Percentiles rank a stretch among this genome's conserved stretches.
These are phyloP conservation scores for Ellobium chinense DNA, from an alignment of 2,888 invertebrate species.

Conservation along the genomic window DNA sequence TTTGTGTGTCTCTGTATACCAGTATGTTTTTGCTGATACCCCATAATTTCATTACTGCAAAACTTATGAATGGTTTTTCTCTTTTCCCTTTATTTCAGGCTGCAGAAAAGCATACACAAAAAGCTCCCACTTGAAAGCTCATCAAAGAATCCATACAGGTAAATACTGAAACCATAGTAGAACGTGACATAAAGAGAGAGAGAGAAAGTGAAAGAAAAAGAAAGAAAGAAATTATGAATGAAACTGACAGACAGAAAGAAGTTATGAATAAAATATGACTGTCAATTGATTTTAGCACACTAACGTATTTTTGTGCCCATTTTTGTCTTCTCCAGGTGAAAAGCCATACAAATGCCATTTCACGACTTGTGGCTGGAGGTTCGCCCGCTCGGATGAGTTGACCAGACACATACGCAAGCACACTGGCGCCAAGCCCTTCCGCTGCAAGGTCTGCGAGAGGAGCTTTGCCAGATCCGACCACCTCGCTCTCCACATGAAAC, in stretches of 20 bases:
- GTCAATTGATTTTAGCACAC: too few species aligned
- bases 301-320: background rate
- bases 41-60: too few species aligned
- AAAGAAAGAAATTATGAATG: too few species aligned
- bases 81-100: slow-evolving; percentile 85
- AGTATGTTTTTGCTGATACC: too few species aligned
- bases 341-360: slow-evolving; percentile 83
- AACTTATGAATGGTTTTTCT: slow-evolving; percentile 12
- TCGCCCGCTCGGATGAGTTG: slow-evolving; percentile 82
- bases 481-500: slow-evolving; percentile 82
- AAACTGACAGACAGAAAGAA: too few species aligned
- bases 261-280: too few species aligned
- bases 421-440: slow-evolving; percentile 83
- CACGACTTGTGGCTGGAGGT: slow-evolving; percentile 82
- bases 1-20: too few species aligned
- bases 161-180: too few species aligned
- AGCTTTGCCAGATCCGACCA: slow-evolving; percentile 83
- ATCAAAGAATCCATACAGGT: slow-evolving; percentile 99
- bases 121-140: slow-evolving; percentile 98
- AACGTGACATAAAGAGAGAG: too few species aligned
- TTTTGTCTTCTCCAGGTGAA: slow-evolving; percentile 78
- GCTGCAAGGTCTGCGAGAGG: slow-evolving; percentile 82
- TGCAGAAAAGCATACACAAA: slow-evolving; percentile 98
- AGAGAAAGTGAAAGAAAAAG: too few species aligned
- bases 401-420: slow-evolving; percentile 83